phyloP scores from a whole-genome alignment of 2,113 vertebrate genomes.

The Ptilonorhynchus violaceus region DNA sequence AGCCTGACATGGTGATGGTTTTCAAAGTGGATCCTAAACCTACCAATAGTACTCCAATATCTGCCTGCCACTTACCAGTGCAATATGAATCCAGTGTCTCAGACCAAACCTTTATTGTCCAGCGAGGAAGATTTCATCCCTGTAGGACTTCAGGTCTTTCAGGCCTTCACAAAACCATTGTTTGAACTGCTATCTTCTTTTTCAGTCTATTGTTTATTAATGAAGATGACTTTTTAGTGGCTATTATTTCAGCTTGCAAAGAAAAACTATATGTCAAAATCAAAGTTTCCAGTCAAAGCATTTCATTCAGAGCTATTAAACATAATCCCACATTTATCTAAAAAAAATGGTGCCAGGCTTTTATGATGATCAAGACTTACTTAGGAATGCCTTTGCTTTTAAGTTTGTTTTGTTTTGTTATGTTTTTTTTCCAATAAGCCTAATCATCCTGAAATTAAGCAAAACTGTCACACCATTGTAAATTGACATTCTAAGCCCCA shows the following conservation, averaged over 20 bases:
- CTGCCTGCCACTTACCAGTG: background rate
- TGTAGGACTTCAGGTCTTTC: background rate
- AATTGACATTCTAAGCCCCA: background rate
- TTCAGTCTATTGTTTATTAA: background rate
- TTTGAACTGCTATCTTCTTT: background rate
- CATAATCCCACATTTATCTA: background rate
- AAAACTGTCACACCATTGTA: background rate
- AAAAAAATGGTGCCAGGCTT: background rate
- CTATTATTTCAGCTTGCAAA: background rate
- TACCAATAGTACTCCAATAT: rapidly evolving
- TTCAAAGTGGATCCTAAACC: background rate
- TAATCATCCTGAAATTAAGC: background rate
- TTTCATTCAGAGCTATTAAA: background rate
- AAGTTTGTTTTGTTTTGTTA: background rate
- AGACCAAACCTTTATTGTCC: background rate
- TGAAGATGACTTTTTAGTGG: background rate
- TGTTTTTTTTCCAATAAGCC: background rate
- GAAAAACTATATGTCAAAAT: background rate
- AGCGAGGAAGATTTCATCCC: background rate
- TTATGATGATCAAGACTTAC: background rate
- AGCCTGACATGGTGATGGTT: background rate
- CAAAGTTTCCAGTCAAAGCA: background rate
- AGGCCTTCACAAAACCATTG: background rate
- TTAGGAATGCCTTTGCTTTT: background rate
- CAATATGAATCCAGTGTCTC: background rate